phyloP scores from a whole-genome alignment of 2,113 vertebrate genomes.

The Prionailurus viverrinus region DNA sequence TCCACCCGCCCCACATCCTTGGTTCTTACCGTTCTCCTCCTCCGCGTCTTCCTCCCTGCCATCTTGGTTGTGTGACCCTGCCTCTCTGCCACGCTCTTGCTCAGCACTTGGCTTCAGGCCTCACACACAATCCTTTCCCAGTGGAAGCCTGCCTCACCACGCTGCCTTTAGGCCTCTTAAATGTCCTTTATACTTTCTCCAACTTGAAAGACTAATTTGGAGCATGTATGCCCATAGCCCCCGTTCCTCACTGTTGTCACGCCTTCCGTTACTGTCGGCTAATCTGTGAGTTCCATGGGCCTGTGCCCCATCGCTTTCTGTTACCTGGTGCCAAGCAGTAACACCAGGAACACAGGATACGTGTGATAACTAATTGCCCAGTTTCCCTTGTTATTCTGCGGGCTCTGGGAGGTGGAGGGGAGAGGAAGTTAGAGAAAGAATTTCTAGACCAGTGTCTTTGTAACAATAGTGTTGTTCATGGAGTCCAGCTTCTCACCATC shows the following conservation, averaged over 20 bases:
- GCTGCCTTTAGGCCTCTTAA: not conserved
- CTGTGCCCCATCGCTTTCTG: not conserved
- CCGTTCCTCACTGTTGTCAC: not conserved
- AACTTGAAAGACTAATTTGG: not conserved
- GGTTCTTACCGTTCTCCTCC: not conserved
- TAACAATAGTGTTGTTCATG: not conserved
- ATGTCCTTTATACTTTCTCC: not conserved
- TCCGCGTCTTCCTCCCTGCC: not conserved
- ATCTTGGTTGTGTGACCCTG: not conserved
- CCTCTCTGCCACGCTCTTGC: not conserved
- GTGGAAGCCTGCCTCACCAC: not conserved
- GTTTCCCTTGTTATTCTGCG: not conserved
- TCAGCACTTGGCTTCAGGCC: not conserved
- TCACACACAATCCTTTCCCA: not conserved
- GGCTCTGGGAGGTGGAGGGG: not conserved
- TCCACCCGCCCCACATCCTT: not conserved
- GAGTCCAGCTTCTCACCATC: not conserved
- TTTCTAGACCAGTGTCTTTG: not conserved
- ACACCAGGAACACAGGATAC: not conserved
- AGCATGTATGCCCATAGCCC: not conserved
- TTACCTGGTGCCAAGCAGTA: not conserved
- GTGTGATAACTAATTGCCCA: not conserved
- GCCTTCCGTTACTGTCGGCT: not conserved
- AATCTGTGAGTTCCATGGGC: not conserved
- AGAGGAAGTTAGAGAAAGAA: slow-evolving; percentile 19